phyloP scores from a whole-genome alignment of 2,113 vertebrate genomes.

The Osmerus mordax region DNA sequence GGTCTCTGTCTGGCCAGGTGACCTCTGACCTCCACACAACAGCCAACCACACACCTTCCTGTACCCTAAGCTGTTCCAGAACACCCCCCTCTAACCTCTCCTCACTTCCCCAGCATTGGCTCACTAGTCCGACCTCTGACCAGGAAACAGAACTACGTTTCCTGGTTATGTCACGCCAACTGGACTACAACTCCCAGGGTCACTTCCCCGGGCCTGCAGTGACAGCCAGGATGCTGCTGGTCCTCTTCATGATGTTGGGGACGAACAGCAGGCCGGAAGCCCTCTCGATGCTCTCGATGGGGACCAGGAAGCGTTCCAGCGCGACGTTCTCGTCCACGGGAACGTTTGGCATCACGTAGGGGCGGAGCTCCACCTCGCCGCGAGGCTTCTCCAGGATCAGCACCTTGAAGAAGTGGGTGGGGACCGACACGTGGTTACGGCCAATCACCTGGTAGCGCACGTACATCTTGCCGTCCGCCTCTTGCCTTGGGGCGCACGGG shows the following conservation, averaged over 20 bases:
- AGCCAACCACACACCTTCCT: too few species aligned
- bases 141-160: too few species aligned
- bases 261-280: slow-evolving; percentile 90
- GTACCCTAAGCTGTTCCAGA: too few species aligned
- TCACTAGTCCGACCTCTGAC: too few species aligned
- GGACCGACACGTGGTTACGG: slow-evolving; percentile 86
- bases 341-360: slow-evolving; percentile 88
- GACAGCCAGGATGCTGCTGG: slow-evolving; percentile 75
- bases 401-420: slow-evolving; percentile 97
- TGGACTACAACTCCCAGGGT: neutral
- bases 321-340: slow-evolving; percentile 81
- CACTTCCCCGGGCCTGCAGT: slow-evolving; percentile 39
- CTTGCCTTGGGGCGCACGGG: slow-evolving; percentile 73
- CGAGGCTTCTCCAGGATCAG: slow-evolving; percentile 84
- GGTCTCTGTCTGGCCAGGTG: too few species aligned
- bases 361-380: slow-evolving; percentile 83
- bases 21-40: too few species aligned
- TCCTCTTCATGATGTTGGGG: slow-evolving; percentile 86
- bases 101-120: too few species aligned
- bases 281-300: slow-evolving; percentile 89
- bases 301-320: slow-evolving; percentile 88
- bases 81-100: too few species aligned
- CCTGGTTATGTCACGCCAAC: too few species aligned
- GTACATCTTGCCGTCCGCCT: slow-evolving; percentile 87
- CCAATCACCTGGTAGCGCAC: slow-evolving; percentile 93